Base-by-base conservation (phyloP, 2,888 invertebrate species). In the Ormyrus pomaceus region DNA sequence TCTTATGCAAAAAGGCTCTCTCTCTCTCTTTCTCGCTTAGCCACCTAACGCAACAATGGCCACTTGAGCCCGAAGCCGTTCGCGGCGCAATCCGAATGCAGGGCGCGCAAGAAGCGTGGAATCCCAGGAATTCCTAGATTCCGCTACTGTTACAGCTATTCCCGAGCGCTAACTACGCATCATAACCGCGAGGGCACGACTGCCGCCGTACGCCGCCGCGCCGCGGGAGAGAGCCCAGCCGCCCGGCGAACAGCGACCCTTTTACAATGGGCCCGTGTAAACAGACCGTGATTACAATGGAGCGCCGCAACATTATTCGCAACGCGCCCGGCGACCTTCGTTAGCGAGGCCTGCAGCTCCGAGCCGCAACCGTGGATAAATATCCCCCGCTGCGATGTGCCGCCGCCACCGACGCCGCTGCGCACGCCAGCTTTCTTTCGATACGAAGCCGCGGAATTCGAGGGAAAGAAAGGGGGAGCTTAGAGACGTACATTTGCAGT, bases 81-180 rank as follows among this genome's bases (percentile, higher is more conserved):
- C n/a, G 45, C 10, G 8, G 65, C 13, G 46, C 48, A 73, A 73
- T 69, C 58, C 61, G 55, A 76, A 69, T 76, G 61, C 69, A 11
- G 48, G 19, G 10, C 62, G 64, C 55, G 55, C 53, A 61, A 68
- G 48, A 74, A 69, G 19, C 61, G 8, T 51, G 61, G 62, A 58
- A 69, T 69, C 61, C 48, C 6, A 55, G 34, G 76, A 69, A 76
- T 76, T 69, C 48, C 11, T 55, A 53, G 69, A 62, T 62, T 56
- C 62, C 62, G 62, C 69, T 70, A 73, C 55, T 9, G 19, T 69
- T 69, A 56, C 70, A 64, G 76, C 70, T 62, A 64, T 61, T 77
- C 50, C 55, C 34, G 34, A 34, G 34, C 34, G 50, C 19, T 48
- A 48, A 56, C 51, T 11, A 7, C 2, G 13, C 34, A 34, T 10